Conservation (phyloP, 2,888 invertebrate species). For the Allygus modestus region DNA sequence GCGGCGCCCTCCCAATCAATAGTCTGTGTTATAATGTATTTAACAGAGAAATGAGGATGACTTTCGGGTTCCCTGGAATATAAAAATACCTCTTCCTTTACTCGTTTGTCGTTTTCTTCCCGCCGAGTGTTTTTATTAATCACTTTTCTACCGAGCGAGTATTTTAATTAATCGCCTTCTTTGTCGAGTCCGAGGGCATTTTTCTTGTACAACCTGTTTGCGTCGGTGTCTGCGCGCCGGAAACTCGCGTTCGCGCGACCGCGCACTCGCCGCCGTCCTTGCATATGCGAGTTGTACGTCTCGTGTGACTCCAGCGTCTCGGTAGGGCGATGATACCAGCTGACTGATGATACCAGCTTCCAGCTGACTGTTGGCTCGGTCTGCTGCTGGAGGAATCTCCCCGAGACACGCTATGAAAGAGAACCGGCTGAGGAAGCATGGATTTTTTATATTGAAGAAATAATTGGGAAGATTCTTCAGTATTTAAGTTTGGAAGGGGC, state of each 20-base stretch:
- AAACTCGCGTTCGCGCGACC: not conserved
- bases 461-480: no score
- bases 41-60: constrained; percentile 49
- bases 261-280: not conserved
- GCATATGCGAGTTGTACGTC: not conserved
- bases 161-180: constrained; percentile 55
- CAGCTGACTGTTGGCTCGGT: no score
- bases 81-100: not conserved
- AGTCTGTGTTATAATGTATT: constrained; percentile 55
- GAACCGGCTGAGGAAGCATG: no score
- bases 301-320: no score
- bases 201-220: constrained; percentile 59
- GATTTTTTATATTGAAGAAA: no score
- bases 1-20: constrained; percentile 50
- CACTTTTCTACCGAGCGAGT: constrained; percentile 41
- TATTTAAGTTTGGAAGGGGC: no score
- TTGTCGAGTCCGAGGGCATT: constrained; percentile 33
- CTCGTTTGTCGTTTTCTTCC: constrained; percentile 1
- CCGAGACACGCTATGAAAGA: no score
- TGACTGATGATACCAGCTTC: no score
- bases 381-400: no score
- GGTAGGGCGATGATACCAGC: no score
- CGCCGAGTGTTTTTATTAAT: constrained; percentile 50
- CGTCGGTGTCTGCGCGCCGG: constrained; percentile 28
- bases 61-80: constrained; percentile 34